Base-by-base conservation (phyloP, 2,888 invertebrate species). In the Nemoura dubitans region DNA sequence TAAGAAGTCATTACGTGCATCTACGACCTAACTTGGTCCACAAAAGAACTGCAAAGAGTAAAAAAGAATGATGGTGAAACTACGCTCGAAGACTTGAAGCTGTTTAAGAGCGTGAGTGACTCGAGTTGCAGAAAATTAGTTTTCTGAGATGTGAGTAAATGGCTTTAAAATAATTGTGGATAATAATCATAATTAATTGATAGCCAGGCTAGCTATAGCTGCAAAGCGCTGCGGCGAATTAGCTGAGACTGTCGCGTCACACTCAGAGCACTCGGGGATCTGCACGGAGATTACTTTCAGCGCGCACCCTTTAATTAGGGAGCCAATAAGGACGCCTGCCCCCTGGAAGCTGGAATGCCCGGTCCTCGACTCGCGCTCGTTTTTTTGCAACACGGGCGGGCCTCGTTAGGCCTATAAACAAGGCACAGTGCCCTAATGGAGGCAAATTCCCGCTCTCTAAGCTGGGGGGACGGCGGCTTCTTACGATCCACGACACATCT, bases 181-280 rank as follows among this genome's bases (percentile, higher is more conserved):
- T 59, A 59, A 59, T 59, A 59, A 59, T 59, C 59, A 59, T 59
- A 59, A 59, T 59, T 59, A 59, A 59, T 59, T 59, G 59, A 59
- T 59, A 21, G 59, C 14, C 59, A 21, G 5, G 59, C 59, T 59
- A 59, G 10, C n/a, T 6, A 36, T 36, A 36, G 10, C 59, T 59
- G 59, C 21, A 21, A 21, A 59, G 2, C 59, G 59, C 21, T 21
- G 14, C 21, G 59, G 14, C 59, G 59, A 59, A 59, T 59, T 21
- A 36, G 59, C 59, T 14, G 59, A 10, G 10, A 7, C 59, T 59
- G 14, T 21, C 59, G n/a, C n/a, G 14, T 59, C 59, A 2, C 14
- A 7, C 6, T 14, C 14, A 59, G 21, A 59, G 21, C 59, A 59
- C 21, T 21, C 59, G 3, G 14, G 14, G 59, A 59, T 21, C 59